phyloP scores from a whole-genome alignment of 2,113 vertebrate species.

The Clarias macrocephalus region DNA sequence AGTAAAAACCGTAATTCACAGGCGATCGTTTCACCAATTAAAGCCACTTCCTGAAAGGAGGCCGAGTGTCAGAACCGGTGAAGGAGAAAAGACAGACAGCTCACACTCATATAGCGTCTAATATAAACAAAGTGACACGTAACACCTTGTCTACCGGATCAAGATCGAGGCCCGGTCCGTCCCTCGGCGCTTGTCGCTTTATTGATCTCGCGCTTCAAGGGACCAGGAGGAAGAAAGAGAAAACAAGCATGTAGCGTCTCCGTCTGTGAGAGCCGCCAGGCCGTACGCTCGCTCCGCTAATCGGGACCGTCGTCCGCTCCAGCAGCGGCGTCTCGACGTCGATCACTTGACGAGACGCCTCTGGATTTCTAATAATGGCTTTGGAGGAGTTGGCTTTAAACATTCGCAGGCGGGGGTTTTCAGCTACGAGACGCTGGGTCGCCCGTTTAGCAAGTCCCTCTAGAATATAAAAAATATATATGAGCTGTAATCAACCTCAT shows the following conservation, averaged over 20 bases:
- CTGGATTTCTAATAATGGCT: slow-evolving; percentile 69
- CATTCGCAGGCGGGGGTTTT: too few relatives aligned
- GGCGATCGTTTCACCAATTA: slow-evolving; percentile 37
- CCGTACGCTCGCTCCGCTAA: slow-evolving; percentile 62
- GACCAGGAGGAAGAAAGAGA: slow-evolving; percentile 16
- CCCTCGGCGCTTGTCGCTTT: slow-evolving; percentile 56
- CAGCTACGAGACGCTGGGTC: slow-evolving; percentile 64
- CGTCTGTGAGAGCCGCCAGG: slow-evolving; percentile 58
- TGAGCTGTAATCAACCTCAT: slow-evolving; percentile 74
- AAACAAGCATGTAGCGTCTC: slow-evolving; percentile 53
- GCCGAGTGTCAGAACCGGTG: not conserved
- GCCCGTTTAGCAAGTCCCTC: slow-evolving; percentile 68
- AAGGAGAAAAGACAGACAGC: not conserved
- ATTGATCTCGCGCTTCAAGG: slow-evolving; percentile 48
- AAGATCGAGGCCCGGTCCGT: slow-evolving; percentile 47
- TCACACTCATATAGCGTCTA: not conserved
- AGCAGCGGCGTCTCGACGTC: slow-evolving; percentile 63
- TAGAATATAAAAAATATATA: slow-evolving; percentile 44
- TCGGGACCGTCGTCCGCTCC: slow-evolving; percentile 65
- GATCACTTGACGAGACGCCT: slow-evolving; percentile 70
- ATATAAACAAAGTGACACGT: slow-evolving; percentile 54
- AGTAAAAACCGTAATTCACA: not conserved
- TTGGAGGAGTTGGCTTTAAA: slow-evolving; percentile 66
- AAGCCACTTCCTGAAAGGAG: not conserved
- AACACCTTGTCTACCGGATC: slow-evolving; percentile 53